Conservation (phyloP, 2,113 vertebrate species). For the Rhagologus leucostigma region DNA sequence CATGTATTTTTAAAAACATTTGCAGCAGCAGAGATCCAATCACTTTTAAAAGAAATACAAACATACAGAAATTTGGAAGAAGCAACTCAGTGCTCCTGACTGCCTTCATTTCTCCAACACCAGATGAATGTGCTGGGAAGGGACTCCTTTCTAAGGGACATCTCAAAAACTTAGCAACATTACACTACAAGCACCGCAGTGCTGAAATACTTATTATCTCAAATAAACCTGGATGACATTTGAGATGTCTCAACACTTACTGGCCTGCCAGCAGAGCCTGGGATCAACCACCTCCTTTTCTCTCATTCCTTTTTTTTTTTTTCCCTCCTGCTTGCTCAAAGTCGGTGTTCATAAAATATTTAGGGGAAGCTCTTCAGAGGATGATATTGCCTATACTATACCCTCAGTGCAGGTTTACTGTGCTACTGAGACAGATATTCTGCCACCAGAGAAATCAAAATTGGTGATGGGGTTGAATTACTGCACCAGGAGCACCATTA, state of each 20-base stretch:
- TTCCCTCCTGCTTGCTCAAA: neutral
- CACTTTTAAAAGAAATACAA: conserved; percentile 37
- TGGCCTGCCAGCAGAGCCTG: conserved; percentile 37
- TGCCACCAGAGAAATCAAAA: conserved; percentile 24
- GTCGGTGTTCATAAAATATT: conserved; percentile 59
- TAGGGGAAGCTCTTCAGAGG: conserved; percentile 43
- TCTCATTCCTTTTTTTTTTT: neutral
- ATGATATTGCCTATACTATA: conserved; percentile 2
- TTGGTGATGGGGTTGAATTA: neutral
- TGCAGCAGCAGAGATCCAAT: conserved; percentile 45
- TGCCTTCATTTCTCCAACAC: neutral
- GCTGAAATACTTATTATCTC: conserved; percentile 44
- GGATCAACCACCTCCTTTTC: conserved; percentile 25
- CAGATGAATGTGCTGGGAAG: neutral
- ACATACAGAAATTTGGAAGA: neutral
- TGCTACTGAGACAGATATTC: conserved; percentile 16
- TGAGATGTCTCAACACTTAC: conserved; percentile 43
- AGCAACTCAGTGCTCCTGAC: neutral
- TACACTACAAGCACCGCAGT: neutral
- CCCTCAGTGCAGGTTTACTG: conserved; percentile 1
- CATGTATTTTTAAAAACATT: conserved; percentile 68
- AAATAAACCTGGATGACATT: conserved; percentile 40
- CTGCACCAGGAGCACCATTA: neutral
- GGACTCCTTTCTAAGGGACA: neutral
- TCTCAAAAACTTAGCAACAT: conserved; percentile 21